Base-by-base conservation (phyloP, 2,888 invertebrate genomes). In the Apomyelois bistriatella region DNA sequence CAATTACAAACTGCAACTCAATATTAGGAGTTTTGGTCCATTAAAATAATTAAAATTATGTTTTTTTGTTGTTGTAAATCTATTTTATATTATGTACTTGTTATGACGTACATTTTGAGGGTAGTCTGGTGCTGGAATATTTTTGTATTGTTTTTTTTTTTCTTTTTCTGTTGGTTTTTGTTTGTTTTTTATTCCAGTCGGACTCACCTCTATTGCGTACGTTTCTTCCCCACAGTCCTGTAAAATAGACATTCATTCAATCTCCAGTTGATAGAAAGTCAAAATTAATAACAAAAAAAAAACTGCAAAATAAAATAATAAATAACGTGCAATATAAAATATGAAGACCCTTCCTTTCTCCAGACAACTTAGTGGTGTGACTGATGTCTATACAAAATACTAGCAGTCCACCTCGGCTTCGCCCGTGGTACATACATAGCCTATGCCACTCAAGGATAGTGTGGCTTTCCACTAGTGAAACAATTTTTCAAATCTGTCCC, bases 161-260 rank as follows among this genome's bases (percentile, higher is more conserved):
- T 48, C 42, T 49, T 55, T 52, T 55, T 48, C 52, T 16, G 38
- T 38, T 56, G 41, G 37, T 49, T 53, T 58, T 58, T 55, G 50
- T 49, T 46, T 58, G 48, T 49, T 53, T 54, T 55, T 59, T 61
- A 55, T 58, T 51, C 47, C 43, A 43, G 36, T 22, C 35, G 43
- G 66, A 70, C 70, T 72, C 64, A 72, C 71, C 66, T n/a, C 35
- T 69, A 70, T 53, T 69, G 64, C 41, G 58, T 55, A 51, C 63
- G 68, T 56, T 73, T 76, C 65, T 72, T 75, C 53, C 61, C 52
- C 16, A 63, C 28, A 22, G 58, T 28, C 62, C 76, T 76, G 75
- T 58, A 64, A 72, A 58, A 22, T 17, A 16, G 52, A 38, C 5
- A 28, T 22, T 12, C 6, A 28, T 28, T 37, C 8, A 38, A 9